Evolutionary conservation across 2,888 invertebrate species (phyloP), one percentile per base, ranked within the genome.

Genomic region (Melanostoma mellinum): DNA sequence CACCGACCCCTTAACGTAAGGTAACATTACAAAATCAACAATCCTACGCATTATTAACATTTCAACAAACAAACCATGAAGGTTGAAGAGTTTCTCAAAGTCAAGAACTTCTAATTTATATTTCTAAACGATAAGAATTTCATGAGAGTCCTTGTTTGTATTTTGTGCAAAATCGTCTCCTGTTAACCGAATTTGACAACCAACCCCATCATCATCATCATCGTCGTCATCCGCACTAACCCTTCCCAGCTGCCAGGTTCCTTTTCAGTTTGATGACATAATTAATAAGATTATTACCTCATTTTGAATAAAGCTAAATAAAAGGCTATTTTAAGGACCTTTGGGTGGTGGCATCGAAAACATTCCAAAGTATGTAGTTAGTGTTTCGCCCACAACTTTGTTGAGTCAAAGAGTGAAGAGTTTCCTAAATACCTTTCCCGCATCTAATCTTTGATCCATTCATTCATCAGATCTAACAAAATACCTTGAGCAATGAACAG

Each of bases 381-480:
- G 72, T 50, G 67, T 61, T 76, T 67, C 46, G 32, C 53, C 61
- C 46, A 69, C 67, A 50, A 50, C 50, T 6, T 36, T 36, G n/a
- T 50, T 63, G 63, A 48, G 58, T 75, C 40, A 69, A 79, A 38
- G 50, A 63, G 42, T 74, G 36, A 63, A 80, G 74, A 80, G 68
- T 61, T n/a, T 55, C 36, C 36, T n/a, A 53, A 60, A 33, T 50
- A 72, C 50, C 44, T 67, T 58, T 32, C 48, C 69, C 80, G 48
- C 65, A 73, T 58, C 67, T 81, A 81, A 81, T 81, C 81, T 81
- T 67, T 67, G 75, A 81, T 81, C 75, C 67, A 81, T 81, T 81
- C 76, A 81, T 81, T 58, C 67, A 72, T 72, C 67, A 71, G 67
- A 81, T 81, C 73, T 82, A 55, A 72, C 52, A 44, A 76, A 82